phyloP scores from a whole-genome alignment of 2,888 invertebrate species.

The Crematogaster levior region DNA sequence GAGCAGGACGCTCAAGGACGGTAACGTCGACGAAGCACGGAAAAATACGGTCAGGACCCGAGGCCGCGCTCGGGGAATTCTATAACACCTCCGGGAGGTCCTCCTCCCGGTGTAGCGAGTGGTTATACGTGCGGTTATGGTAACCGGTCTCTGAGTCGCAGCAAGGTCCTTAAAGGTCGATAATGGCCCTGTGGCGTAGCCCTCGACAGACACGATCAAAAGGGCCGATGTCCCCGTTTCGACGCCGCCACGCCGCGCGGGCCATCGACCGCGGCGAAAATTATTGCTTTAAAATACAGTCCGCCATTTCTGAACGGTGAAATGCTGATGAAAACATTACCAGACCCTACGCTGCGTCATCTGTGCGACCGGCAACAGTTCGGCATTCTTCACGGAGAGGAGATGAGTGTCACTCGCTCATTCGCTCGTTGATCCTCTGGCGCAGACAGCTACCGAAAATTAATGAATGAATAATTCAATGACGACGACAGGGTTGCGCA shows the following conservation, averaged over 20 bases:
- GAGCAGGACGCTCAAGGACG: constrained; percentile 3
- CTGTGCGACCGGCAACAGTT: not conserved
- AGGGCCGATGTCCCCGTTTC: constrained; percentile 78
- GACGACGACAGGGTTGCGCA: constrained; percentile 47
- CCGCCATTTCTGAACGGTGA: constrained; percentile 51
- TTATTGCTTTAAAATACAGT: constrained; percentile 73
- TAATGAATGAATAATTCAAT: constrained; percentile 59
- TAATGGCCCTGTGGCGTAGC: constrained; percentile 75
- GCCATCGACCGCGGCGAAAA: constrained; percentile 72
- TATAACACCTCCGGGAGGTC: constrained; percentile 75
- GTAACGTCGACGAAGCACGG: not conserved
- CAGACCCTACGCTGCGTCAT: constrained; percentile 19
- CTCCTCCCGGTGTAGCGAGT: constrained; percentile 61
- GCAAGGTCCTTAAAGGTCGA: constrained; percentile 82
- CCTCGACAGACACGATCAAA: constrained; percentile 70
- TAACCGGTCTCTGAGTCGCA: constrained; percentile 75
- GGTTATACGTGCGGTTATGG: constrained; percentile 73
- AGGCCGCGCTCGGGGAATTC: constrained; percentile 57
- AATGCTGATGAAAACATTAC: constrained; percentile 75
- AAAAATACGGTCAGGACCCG: constrained; percentile 42
- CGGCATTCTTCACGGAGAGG: constrained; percentile 4
- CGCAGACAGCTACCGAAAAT: constrained; percentile 44
- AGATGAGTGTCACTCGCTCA: not conserved
- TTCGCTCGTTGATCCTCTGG: not conserved
- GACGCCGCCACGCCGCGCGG: constrained; percentile 62